phyloP scores from a whole-genome alignment of 2,797 vertebrate species.

The Hoplostethus atlanticus region DNA sequence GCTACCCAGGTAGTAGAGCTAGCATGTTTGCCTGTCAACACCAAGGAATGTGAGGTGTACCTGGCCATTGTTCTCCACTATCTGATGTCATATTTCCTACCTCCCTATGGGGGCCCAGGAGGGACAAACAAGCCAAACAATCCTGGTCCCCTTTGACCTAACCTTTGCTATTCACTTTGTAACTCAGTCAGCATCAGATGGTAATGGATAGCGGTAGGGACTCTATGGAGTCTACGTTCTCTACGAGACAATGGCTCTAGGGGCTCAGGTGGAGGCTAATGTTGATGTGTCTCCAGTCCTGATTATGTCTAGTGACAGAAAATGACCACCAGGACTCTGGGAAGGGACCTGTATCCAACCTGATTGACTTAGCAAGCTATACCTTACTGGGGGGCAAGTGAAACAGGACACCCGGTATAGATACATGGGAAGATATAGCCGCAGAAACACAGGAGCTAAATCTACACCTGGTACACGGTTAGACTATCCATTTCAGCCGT shows the following conservation, averaged over 20 bases:
- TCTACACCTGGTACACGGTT: constrained; percentile 3
- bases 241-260: constrained; percentile 57
- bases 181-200: constrained; percentile 73
- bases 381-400: constrained; percentile 54
- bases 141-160: constrained; percentile 73
- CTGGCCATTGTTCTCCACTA: constrained; percentile 57
- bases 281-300: constrained; percentile 65
- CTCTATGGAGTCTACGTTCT: constrained; percentile 77
- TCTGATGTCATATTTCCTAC: constrained; percentile 60
- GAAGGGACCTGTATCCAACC: constrained; percentile 18
- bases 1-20: constrained; percentile 35
- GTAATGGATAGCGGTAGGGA: constrained; percentile 76
- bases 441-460: constrained; percentile 25
- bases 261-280: constrained; percentile 61
- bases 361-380: constrained; percentile 51
- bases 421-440: constrained; percentile 53
- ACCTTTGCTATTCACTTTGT: constrained; percentile 64
- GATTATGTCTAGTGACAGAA: constrained; percentile 65
- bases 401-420: constrained; percentile 58
- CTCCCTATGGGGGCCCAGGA: constrained; percentile 49
- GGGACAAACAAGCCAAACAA: constrained; percentile 69
- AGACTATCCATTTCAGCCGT: background rate
- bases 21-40: constrained; percentile 64
- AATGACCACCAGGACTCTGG: constrained; percentile 63
- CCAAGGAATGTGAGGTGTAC: constrained; percentile 34